These are phyloP conservation scores for Zhengitettix transpicula DNA, from an alignment of 2,888 invertebrate species.

Conservation along the genomic window DNA sequence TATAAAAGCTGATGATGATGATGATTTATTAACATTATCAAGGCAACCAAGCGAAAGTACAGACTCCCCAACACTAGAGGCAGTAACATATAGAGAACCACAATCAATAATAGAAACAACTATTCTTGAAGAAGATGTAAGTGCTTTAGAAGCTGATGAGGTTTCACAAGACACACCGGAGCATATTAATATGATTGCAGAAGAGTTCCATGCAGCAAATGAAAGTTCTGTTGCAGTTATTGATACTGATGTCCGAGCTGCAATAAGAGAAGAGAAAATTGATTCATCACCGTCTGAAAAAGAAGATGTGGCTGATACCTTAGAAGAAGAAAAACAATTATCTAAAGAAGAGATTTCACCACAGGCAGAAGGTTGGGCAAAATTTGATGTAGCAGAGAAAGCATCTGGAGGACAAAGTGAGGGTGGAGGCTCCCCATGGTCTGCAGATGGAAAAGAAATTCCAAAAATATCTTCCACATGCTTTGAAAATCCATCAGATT, in stretches of 20 bases:
- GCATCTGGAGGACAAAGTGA: constrained; percentile 16
- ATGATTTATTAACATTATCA: constrained; percentile 15
- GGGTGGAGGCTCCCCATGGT: constrained; percentile 51
- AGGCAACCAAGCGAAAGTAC: constrained; percentile 18
- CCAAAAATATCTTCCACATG: constrained; percentile 28
- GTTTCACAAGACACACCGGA: not conserved
- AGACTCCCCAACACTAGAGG: constrained; percentile 16
- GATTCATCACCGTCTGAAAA: constrained; percentile 3
- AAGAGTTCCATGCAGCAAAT: constrained; percentile 19
- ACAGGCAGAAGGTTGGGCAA: constrained; percentile 36
- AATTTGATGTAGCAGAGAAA: constrained; percentile 30
- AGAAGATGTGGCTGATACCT: not conserved
- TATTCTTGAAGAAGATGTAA: constrained; percentile 19
- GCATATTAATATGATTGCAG: constrained; percentile 17
- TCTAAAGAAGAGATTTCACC: constrained; percentile 5
- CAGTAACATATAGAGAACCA: constrained; percentile 15
- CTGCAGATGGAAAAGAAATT: constrained; percentile 55
- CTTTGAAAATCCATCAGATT: constrained; percentile 23
- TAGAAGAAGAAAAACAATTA: too few species aligned
- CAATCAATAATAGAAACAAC: constrained; percentile 19
- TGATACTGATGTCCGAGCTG: not conserved
- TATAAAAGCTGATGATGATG: constrained; percentile 8
- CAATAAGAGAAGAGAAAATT: not conserved
- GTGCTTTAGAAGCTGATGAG: constrained; percentile 16
- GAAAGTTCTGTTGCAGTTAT: too few species aligned